Base-by-base conservation (phyloP, 2,113 vertebrate genomes). In the Caretta caretta region DNA sequence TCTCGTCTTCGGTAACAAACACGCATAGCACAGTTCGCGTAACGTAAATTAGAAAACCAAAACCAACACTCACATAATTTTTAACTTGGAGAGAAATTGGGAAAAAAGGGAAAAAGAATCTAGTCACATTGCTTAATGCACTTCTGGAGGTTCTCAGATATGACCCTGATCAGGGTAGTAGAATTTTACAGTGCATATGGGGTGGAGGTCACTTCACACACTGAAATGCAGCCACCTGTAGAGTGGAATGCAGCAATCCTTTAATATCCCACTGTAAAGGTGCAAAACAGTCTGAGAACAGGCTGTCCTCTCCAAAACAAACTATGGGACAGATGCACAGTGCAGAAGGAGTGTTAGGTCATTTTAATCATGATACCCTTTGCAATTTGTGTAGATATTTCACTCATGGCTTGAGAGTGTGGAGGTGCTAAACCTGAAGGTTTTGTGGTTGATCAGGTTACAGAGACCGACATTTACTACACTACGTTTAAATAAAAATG, bases 111-210 rank as follows among this genome's bases (percentile, higher is more conserved):
- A 49, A 86, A 82, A 92, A 93, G 76, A 51, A 83, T 16, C 29
- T 35, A 51, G 62, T 31, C 27, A 25, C 16, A 5, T 6, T 20
- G 16, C 13, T 69, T 87, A 80, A 89, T 62, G 51, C 0, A 0
- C 93, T 95, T 94, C 56, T 92, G 90, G 90, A 94, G 59, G 31
- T 49, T 31, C 90, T 90, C 86, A 75, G 93, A 65, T 72, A n/a
- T 20, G 53, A 46, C 20, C 10, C 6, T 2, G 65, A 0, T 0
- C 42, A 90, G 4, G 35, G 57, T n/a, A 54, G 31, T 12, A 24
- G 65, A 54, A 83, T 76, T 14, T 6, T 94, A 17, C 84, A 86
- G 16, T 76, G 29, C 35, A 57, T 51, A 48, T 38, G 19, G 65
- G 5, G 11, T 17, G 75, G 22, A 25, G 13, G 42, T 48, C 46